Evolutionary conservation across 2,888 invertebrate species (phyloP), one percentile per base, ranked within the genome.

Genomic region (Machimus rusticus): DNA sequence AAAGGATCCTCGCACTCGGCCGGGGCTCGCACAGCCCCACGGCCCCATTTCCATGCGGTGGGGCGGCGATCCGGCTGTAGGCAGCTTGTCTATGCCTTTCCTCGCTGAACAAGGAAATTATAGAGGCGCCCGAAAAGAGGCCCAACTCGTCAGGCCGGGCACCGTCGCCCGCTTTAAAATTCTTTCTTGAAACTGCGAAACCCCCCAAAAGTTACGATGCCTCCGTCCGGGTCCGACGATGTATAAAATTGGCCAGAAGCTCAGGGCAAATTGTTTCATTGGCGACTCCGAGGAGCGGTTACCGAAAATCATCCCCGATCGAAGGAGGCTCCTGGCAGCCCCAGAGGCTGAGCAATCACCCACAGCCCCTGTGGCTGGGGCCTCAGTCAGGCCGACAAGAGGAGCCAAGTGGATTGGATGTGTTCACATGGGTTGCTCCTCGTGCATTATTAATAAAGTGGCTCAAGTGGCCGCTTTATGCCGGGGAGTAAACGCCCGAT

Each of bases 401-500:
- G 76, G 86, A 86, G 77, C 77, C 86, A 86, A 86, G 86, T 86
- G 77, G 77, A 86, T 86, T 86, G 77, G 46, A 86, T 86, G 77
- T 86, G 77, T 86, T 86, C 86, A 86, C 74, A 86, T 77, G 55
- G 51, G 76, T 86, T 86, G 77, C 77, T 74, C 86, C 37, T 77
- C 14, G 51, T 86, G 86, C 86, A 86, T 86, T 86, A 77, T 86
- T 86, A 86, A 86, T 77, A 86, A 77, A 86, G 51, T 86, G 51
- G 86, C 77, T 77, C 51, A 77, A 86, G 77, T 86, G 55, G 19
- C 77, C 55, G 77, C 34, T 51, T 37, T 55, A 77, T 76, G 37
- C 77, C 77, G 55, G 85, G 74, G 31, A 43, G 85, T 19, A 39
- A 57, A 39, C 23, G 34, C 66, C 34, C 39, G 39, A 82, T 66